A percentile compares a stretch with the other conserved stretches of the same genome.
Evolutionary conservation across 2,888 invertebrate genomes (phyloP).

Genomic region (Morpho achilles): DNA sequence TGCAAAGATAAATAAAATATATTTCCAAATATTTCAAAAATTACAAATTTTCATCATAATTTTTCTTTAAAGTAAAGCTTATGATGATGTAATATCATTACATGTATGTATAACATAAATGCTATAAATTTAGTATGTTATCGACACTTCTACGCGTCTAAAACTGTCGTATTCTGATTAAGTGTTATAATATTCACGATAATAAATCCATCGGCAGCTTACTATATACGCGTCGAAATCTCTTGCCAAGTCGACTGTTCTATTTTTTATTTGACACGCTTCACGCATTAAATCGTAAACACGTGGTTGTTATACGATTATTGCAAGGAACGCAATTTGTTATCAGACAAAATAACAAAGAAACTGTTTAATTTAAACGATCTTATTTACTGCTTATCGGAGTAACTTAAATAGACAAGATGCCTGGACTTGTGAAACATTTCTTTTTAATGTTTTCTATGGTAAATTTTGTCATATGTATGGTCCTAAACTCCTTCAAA

Average conservation of each 20-base stretch:
- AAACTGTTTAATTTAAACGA: neutral
- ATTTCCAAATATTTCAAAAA: too few relatives aligned
- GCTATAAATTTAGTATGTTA: neutral
- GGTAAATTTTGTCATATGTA: too few relatives aligned
- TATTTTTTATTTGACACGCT: slow-evolving; percentile 19
- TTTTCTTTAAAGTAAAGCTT: too few relatives aligned
- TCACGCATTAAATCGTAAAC: slow-evolving; percentile 7
- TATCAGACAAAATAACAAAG: neutral
- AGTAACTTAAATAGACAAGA: too few relatives aligned
- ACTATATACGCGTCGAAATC: slow-evolving; percentile 19
- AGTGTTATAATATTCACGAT: slow-evolving; percentile 10
- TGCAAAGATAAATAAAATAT: too few relatives aligned
- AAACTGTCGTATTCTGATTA: slow-evolving; percentile 5
- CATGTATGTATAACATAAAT: too few relatives aligned
- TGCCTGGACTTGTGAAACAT: too few relatives aligned
- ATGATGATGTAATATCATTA: too few relatives aligned
- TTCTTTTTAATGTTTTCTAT: too few relatives aligned
- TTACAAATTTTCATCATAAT: too few relatives aligned
- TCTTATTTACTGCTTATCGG: too few relatives aligned
- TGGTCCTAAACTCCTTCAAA: too few relatives aligned
- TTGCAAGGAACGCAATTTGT: slow-evolving; percentile 8
- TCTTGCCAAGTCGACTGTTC: slow-evolving; percentile 26
- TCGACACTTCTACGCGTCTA: neutral
- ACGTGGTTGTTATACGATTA: slow-evolving; percentile 9
- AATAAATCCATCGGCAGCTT: slow-evolving; percentile 22